Base-by-base conservation (phyloP, 2,888 invertebrate species). In the Labia minor region DNA sequence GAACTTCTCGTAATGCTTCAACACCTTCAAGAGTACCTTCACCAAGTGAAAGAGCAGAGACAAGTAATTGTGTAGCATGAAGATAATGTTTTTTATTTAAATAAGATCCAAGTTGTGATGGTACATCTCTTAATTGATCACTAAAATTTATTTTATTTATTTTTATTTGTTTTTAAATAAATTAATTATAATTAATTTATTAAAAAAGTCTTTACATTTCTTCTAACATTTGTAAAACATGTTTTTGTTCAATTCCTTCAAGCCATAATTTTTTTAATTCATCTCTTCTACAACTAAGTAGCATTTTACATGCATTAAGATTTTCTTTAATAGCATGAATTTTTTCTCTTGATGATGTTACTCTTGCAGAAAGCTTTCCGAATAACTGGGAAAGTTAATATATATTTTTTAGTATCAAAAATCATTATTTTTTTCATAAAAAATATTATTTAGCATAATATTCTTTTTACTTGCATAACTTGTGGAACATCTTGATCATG, bases 221-320 rank as follows among this genome's bases (percentile, higher is more conserved):
- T 72, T 95, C 91, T 62, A 97, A 78, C 78, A 96, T 85, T 71
- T 90, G 85, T 61, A 95, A 78, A 67, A 94, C 90, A 75, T 95
- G 89, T 75, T 94, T 93, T 74, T 97, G 95, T 74, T 98, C 95
- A n/a, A 97, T 85, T 0, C 95, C 93, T 77, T 97, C 96, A 4
- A 92, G 83, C 95, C 97, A 98, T 67, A 98, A 82, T 71, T 94
- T 88, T 73, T 92, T 88, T 68, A 99, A 80, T 76, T 98, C 98
- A 74, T 96, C 96, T 37, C 95, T 83, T 66, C 94, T 86, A 77
- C 96, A 91, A 69, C 93, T 88, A 69, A 99, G 79, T 67, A 98
- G 79, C 26, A 86, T 86, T 76, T 92, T 92, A 76, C 93, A 93
- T 11, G 90, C 89, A 70, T 85, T 85, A 65, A 95, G 78, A 75